Evolutionary conservation across 92 coral and sea anemone species (phyloP).

Genomic region (Phenganax subtilis): DNA sequence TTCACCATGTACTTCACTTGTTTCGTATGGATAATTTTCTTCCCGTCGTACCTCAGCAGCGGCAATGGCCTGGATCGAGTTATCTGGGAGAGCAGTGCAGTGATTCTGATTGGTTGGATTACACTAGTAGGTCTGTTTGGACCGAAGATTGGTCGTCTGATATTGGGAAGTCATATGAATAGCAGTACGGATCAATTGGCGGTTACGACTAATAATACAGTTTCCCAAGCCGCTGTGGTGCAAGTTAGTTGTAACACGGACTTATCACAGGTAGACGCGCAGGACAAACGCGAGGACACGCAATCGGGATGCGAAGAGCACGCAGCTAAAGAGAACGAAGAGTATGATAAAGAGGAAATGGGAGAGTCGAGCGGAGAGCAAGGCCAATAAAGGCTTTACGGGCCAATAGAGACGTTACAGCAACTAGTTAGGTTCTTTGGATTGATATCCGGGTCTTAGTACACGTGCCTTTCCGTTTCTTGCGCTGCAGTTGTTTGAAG

Average conservation of each 20-base stretch:
- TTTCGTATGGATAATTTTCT: constrained; percentile 81
- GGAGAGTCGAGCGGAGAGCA: too few species aligned
- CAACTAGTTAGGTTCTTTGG: too few species aligned
- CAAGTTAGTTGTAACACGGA: background rate
- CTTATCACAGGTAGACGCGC: background rate
- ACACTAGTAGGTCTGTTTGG: constrained; percentile 73
- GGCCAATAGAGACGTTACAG: too few species aligned
- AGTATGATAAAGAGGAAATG: too few species aligned
- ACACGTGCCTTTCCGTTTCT: too few species aligned
- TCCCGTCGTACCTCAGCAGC: constrained; percentile 71
- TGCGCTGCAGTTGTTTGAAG: too few species aligned
- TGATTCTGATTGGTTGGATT: constrained; percentile 66
- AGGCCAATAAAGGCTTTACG: too few species aligned
- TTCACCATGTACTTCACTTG: constrained; percentile 87
- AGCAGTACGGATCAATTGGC: constrained; percentile 19
- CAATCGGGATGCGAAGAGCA: background rate
- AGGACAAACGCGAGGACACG: background rate
- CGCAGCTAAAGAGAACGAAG: background rate
- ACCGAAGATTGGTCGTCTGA: constrained; percentile 58
- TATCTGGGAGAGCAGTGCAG: constrained; percentile 56
- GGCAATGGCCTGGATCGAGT: constrained; percentile 39
- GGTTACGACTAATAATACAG: constrained; percentile 21
- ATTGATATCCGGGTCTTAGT: too few species aligned
- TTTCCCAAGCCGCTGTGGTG: constrained; percentile 7
- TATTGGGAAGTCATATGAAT: background rate